phyloP scores from a whole-genome alignment of 2,113 vertebrate species.

The Lepisosteus osseus region DNA sequence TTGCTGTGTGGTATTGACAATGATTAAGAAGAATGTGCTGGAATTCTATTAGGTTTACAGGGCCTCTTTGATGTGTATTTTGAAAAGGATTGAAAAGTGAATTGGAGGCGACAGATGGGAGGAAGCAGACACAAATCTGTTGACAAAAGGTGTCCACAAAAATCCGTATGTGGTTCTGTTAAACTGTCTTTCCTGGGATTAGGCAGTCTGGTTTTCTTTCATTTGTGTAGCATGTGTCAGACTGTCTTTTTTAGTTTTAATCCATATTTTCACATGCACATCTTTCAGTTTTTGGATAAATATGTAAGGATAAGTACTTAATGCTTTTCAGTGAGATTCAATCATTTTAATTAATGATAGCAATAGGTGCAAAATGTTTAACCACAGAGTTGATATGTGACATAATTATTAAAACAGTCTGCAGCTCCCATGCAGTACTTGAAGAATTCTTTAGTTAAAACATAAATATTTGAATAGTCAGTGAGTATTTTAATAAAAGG shows the following conservation, averaged over 20 bases:
- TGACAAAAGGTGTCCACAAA: constrained; percentile 23
- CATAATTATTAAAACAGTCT: neutral
- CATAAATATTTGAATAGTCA: too few relatives aligned
- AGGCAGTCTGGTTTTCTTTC: neutral
- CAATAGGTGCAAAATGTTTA: too few relatives aligned
- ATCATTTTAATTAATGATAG: too few relatives aligned
- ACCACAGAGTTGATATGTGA: too few relatives aligned
- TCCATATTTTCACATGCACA: neutral
- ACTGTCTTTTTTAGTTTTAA: constrained; percentile 28
- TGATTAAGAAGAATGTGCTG: constrained; percentile 32
- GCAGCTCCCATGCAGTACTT: too few relatives aligned
- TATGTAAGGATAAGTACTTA: too few relatives aligned
- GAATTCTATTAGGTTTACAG: constrained; percentile 25
- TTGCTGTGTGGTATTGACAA: constrained; percentile 26
- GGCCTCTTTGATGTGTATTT: constrained; percentile 14
- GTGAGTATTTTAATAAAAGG: too few relatives aligned
- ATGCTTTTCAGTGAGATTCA: too few relatives aligned
- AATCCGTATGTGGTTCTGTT: constrained; percentile 24
- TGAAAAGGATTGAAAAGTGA: constrained; percentile 23
- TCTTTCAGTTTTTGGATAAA: neutral
- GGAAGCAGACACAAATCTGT: constrained; percentile 23
- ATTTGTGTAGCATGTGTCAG: constrained; percentile 21
- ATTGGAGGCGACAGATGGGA: constrained; percentile 35
- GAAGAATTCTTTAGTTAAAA: too few relatives aligned
- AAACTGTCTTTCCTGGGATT: constrained; percentile 23